These are phyloP conservation scores for Andricus grossulariae DNA, from an alignment of 1,140 invertebrate species.

Conservation along the genomic window DNA sequence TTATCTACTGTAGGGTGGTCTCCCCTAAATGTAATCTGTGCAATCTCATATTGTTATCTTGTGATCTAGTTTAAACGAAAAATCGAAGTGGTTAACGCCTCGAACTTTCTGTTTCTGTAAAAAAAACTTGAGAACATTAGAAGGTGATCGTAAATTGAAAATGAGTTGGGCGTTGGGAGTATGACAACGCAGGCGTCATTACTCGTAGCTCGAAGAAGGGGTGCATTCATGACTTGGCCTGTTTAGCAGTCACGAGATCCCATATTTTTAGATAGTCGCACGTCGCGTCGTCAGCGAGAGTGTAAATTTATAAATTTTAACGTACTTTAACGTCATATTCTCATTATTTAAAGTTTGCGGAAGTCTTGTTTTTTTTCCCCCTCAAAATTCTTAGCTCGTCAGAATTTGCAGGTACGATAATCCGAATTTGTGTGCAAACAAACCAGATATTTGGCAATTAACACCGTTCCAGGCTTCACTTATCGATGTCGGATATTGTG, in stretches of 20 bases:
- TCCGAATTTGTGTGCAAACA: neutral
- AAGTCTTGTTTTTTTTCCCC: neutral
- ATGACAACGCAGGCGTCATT: slow-evolving; percentile 1
- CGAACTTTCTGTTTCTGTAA: too few species aligned
- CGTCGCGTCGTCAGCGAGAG: slow-evolving; percentile 11
- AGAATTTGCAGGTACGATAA: neutral
- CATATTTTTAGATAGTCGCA: slow-evolving; percentile 28
- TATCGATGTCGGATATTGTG: too few species aligned
- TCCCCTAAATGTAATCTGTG: too few species aligned
- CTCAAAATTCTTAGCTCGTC: neutral
- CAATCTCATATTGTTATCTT: too few species aligned
- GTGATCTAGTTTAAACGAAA: too few species aligned
- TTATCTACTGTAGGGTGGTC: too few species aligned
- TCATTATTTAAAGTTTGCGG: neutral
- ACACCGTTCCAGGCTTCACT: too few species aligned
- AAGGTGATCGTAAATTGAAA: neutral
- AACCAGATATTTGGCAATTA: too few species aligned
- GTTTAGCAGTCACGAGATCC: slow-evolving; percentile 26
- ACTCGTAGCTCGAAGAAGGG: neutral
- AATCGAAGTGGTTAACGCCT: too few species aligned
- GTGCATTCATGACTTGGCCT: slow-evolving; percentile 26
- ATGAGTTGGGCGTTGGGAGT: neutral
- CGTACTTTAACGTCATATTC: neutral
- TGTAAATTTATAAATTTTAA: neutral
- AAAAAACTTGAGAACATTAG: too few species aligned